These are phyloP conservation scores for Gryllus longicercus DNA, from an alignment of 2,888 invertebrate species.

Conservation along the genomic window DNA sequence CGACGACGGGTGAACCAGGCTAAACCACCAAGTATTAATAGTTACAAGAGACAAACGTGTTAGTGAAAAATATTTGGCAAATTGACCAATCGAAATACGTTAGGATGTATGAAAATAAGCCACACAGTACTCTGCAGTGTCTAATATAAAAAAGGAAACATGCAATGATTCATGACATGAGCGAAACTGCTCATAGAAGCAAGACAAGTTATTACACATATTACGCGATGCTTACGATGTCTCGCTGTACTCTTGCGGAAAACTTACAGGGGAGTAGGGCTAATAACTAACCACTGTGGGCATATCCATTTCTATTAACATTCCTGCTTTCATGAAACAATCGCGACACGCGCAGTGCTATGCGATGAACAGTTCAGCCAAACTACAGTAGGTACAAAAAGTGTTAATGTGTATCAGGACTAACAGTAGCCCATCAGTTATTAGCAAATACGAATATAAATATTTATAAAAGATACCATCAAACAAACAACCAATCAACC, in stretches of 20 bases:
- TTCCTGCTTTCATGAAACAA: not conserved
- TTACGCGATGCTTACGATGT: not conserved
- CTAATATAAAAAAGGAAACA: not conserved
- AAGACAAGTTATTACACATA: not conserved
- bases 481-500: slow-evolving; percentile 17
- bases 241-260: too few relatives aligned
- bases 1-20: slow-evolving; percentile 17
- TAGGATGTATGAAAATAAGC: not conserved
- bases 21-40: not conserved
- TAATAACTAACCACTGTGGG: too few relatives aligned
- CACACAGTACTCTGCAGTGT: slow-evolving; percentile 1
- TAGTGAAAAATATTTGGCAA: not conserved
- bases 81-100: not conserved
- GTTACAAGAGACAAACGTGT: slow-evolving; percentile 17
- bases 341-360: not conserved
- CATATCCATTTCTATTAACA: too few relatives aligned
- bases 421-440: slow-evolving; percentile 17
- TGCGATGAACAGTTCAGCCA: slow-evolving; percentile 1
- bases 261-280: too few relatives aligned
- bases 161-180: slow-evolving; percentile 8
- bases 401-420: slow-evolving; percentile 2
- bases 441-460: slow-evolving; percentile 17
- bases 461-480: not conserved
- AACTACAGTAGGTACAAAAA: not conserved
- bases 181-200: slow-evolving; percentile 6